phyloP scores from a whole-genome alignment of 2,797 vertebrate species.

The Gila robusta region DNA sequence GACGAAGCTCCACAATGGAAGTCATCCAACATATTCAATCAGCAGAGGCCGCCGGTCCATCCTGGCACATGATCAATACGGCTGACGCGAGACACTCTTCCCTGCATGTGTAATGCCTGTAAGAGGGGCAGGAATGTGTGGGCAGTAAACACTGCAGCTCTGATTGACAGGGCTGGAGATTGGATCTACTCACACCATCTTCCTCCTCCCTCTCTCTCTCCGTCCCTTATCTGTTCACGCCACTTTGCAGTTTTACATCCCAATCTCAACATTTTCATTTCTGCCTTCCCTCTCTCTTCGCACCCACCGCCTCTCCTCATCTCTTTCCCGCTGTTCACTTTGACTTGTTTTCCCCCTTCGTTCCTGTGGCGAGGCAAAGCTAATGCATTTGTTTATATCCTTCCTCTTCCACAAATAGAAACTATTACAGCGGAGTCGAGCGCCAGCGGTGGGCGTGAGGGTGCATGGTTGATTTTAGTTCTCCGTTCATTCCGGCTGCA shows the following conservation, averaged over 20 bases:
- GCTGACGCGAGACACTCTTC: slow-evolving; percentile 47
- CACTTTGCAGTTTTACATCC: slow-evolving; percentile 59
- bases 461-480: slow-evolving; percentile 43
- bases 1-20: slow-evolving; percentile 53
- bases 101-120: slow-evolving; percentile 61
- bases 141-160: slow-evolving; percentile 57
- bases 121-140: slow-evolving; percentile 51
- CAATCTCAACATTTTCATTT: slow-evolving; percentile 56
- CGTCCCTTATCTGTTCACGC: slow-evolving; percentile 56
- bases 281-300: slow-evolving; percentile 23
- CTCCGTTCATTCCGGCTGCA: slow-evolving; percentile 44
- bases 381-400: slow-evolving; percentile 61
- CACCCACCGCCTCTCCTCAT: slow-evolving; percentile 24
- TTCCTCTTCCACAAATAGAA: slow-evolving; percentile 58
- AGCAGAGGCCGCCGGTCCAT: slow-evolving; percentile 21
- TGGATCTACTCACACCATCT: slow-evolving; percentile 61
- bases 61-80: slow-evolving; percentile 62
- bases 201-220: slow-evolving; percentile 24
- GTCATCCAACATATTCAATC: slow-evolving; percentile 52
- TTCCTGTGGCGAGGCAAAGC: slow-evolving; percentile 41
- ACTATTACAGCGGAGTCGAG: slow-evolving; percentile 49
- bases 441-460: slow-evolving; percentile 44
- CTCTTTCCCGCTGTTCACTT: slow-evolving; percentile 52
- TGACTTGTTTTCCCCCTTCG: slow-evolving; percentile 34
- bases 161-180: slow-evolving; percentile 61